Evolutionary conservation across 2,113 vertebrate species (phyloP).

Genomic region (Onychorhynchus coronatus): DNA sequence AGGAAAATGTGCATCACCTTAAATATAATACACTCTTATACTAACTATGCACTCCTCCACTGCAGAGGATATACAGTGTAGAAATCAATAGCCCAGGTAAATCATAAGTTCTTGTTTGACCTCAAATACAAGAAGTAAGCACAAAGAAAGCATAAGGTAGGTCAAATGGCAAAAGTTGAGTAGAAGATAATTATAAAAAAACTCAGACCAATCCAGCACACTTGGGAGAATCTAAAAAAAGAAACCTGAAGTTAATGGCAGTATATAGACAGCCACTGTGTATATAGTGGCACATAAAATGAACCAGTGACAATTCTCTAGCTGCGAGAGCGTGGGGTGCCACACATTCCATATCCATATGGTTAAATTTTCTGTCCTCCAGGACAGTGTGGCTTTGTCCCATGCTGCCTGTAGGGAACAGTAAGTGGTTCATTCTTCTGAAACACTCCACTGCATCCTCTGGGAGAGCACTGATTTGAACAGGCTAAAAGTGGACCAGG

Average conservation of each 20-base stretch:
- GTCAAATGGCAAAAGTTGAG: neutral
- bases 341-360: neutral
- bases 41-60: neutral
- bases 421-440: neutral
- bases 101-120: neutral
- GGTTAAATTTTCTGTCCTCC: neutral
- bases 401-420: neutral
- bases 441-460: neutral
- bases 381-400: neutral
- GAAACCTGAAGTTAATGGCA: neutral
- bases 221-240: neutral
- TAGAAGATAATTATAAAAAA: neutral
- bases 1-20: neutral
- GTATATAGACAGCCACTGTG: neutral
- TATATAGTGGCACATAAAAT: neutral
- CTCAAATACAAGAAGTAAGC: neutral
- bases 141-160: neutral
- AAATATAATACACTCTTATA: neutral
- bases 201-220: neutral
- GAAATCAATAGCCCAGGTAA: neutral
- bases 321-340: neutral
- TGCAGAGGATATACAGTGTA: neutral
- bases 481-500: neutral
- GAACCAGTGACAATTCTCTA: neutral
- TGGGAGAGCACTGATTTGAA: neutral